phyloP scores from a whole-genome alignment of 2,113 vertebrate species.

The Sceloporus tristichus region DNA sequence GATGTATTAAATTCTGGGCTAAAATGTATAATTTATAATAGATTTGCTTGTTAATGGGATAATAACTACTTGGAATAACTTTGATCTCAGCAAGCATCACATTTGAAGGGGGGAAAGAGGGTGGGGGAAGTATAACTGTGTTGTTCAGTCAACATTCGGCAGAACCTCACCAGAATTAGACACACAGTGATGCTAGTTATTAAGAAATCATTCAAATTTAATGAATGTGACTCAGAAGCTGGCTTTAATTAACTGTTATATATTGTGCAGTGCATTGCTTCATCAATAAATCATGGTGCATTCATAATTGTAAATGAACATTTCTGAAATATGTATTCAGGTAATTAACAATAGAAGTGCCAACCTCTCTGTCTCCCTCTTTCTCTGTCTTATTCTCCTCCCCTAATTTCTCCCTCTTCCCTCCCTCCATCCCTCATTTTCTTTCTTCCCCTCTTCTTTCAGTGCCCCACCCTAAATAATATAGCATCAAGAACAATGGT shows the following conservation, averaged over 20 bases:
- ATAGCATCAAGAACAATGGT: constrained; percentile 8
- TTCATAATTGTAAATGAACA: constrained; percentile 52
- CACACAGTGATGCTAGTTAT: constrained; percentile 37
- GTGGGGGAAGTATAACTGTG: neutral
- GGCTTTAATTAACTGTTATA: constrained; percentile 59
- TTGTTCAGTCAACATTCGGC: constrained; percentile 34
- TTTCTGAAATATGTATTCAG: constrained; percentile 58
- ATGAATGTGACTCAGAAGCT: constrained; percentile 56
- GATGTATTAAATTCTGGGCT: constrained; percentile 31
- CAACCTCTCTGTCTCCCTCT: constrained; percentile 20
- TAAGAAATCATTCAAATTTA: constrained; percentile 57
- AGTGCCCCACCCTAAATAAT: neutral
- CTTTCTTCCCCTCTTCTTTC: neutral
- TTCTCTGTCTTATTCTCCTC: too few relatives aligned
- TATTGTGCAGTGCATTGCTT: constrained; percentile 62
- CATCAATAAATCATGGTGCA: constrained; percentile 68
- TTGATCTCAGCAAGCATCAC: constrained; percentile 51
- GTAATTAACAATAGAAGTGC: constrained; percentile 64
- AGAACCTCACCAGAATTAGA: constrained; percentile 45
- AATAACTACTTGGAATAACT: constrained; percentile 40
- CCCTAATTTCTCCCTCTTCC: neutral
- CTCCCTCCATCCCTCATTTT: neutral
- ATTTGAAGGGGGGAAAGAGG: neutral
- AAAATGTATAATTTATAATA: constrained; percentile 37
- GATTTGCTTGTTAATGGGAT: constrained; percentile 40